These are phyloP conservation scores for Seriola rivoliana DNA, from an alignment of 2,113 vertebrate species.

Conservation along the genomic window DNA sequence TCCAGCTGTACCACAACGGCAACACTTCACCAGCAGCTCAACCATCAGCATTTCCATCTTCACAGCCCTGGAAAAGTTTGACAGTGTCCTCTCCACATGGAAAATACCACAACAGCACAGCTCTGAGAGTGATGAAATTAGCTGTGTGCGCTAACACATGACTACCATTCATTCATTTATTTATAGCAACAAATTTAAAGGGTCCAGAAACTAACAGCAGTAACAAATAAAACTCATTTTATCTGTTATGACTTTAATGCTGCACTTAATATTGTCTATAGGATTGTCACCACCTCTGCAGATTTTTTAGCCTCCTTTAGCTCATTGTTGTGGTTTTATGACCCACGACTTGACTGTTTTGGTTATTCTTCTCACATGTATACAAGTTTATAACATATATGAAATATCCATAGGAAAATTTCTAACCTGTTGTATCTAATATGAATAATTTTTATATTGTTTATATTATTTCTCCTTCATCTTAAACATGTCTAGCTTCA, in stretches of 20 bases:
- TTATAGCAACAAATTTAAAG: neutral
- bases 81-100: slow-evolving; percentile 1
- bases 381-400: too few species aligned
- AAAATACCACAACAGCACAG: slow-evolving; percentile 25
- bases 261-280: neutral
- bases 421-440: too few species aligned
- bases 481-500: too few species aligned
- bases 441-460: too few species aligned
- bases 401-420: too few species aligned
- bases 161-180: neutral
- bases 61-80: slow-evolving; percentile 28
- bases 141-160: neutral
- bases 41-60: slow-evolving; percentile 60
- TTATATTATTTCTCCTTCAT: too few species aligned
- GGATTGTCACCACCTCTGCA: neutral
- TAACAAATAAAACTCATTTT: neutral
- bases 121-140: neutral
- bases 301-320: too few species aligned
- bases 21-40: slow-evolving; percentile 42
- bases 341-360: too few species aligned
- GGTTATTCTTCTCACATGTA: too few species aligned
- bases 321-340: too few species aligned
- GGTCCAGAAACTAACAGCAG: neutral
- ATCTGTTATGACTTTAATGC: neutral
- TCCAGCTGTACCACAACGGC: slow-evolving; percentile 30